phyloP scores from a whole-genome alignment of 1,140 invertebrate species.

The Brachystomella parvula region DNA sequence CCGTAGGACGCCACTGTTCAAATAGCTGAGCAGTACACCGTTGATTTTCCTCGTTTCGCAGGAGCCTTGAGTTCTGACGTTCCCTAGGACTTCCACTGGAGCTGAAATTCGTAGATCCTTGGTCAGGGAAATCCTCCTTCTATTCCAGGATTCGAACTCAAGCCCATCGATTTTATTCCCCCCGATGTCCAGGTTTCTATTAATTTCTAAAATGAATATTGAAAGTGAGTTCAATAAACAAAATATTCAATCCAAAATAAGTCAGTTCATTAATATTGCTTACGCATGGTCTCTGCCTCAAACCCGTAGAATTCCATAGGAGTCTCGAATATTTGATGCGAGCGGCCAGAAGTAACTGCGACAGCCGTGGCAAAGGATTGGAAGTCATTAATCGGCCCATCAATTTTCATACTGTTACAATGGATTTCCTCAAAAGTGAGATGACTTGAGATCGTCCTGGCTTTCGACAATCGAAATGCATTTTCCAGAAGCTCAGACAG shows the following conservation, averaged over 20 bases:
- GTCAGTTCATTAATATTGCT: neutral
- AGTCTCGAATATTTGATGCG: constrained; percentile 9
- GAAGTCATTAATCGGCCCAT: constrained; percentile 20
- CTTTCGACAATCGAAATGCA: neutral
- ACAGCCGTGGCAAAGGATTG: neutral
- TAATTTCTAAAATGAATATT: neutral
- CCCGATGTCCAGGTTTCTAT: neutral
- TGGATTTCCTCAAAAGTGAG: neutral
- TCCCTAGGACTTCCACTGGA: constrained; percentile 12
- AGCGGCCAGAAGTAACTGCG: constrained; percentile 2
- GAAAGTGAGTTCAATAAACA: neutral
- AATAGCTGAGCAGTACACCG: neutral
- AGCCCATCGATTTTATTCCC: neutral
- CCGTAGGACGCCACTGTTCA: constrained; percentile 10
- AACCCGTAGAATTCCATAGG: neutral
- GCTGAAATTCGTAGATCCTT: neutral
- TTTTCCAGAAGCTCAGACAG: constrained; percentile 4
- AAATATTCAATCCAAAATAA: neutral
- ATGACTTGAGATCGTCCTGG: neutral
- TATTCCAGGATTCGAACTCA: neutral
- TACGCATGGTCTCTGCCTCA: neutral
- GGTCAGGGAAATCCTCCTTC: neutral
- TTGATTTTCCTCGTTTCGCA: constrained; percentile 10
- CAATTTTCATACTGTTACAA: neutral
- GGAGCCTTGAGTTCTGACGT: neutral